A percentile compares a stretch with the other conserved stretches of the same genome.
phyloP scores from a whole-genome alignment of 2,888 invertebrate genomes.

The Biston stratarius region DNA sequence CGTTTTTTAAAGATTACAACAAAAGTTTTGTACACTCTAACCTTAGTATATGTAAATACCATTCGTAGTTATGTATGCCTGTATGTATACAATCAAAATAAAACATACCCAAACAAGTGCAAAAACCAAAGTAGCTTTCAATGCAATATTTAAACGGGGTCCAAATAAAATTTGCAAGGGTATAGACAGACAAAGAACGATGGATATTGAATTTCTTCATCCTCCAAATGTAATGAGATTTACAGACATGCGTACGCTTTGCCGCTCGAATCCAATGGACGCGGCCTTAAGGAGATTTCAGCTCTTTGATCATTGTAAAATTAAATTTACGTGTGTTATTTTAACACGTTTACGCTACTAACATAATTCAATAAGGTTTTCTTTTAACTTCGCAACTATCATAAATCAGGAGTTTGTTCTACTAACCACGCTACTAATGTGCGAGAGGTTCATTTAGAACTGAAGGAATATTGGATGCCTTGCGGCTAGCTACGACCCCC shows the following conservation, averaged over 20 bases:
- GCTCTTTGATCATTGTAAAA: slow-evolving; percentile 67
- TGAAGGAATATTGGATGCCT: too few relatives aligned
- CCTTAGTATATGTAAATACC: too few relatives aligned
- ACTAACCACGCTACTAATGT: too few relatives aligned
- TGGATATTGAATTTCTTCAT: slow-evolving; percentile 77
- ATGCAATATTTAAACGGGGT: slow-evolving; percentile 54
- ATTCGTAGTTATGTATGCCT: too few relatives aligned
- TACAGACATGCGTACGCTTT: slow-evolving; percentile 72
- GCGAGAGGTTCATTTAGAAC: too few relatives aligned
- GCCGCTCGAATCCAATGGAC: slow-evolving; percentile 59
- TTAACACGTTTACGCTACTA: slow-evolving; percentile 6
- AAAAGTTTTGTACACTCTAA: background rate
- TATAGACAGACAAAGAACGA: slow-evolving; percentile 65
- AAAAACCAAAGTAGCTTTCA: slow-evolving; percentile 43
- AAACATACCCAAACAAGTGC: slow-evolving; percentile 12
- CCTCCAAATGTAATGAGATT: slow-evolving; percentile 77
- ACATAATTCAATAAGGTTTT: background rate
- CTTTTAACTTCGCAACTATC: background rate
- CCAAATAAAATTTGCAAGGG: slow-evolving; percentile 65
- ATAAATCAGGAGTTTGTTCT: too few relatives aligned
- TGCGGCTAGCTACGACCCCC: too few relatives aligned
- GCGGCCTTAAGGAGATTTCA: slow-evolving; percentile 57
- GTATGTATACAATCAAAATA: background rate
- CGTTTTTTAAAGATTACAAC: too few relatives aligned
- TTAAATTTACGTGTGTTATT: slow-evolving; percentile 33